Evolutionary conservation across 2,113 vertebrate genomes (phyloP).

Genomic region (Cyprinus carpio): DNA sequence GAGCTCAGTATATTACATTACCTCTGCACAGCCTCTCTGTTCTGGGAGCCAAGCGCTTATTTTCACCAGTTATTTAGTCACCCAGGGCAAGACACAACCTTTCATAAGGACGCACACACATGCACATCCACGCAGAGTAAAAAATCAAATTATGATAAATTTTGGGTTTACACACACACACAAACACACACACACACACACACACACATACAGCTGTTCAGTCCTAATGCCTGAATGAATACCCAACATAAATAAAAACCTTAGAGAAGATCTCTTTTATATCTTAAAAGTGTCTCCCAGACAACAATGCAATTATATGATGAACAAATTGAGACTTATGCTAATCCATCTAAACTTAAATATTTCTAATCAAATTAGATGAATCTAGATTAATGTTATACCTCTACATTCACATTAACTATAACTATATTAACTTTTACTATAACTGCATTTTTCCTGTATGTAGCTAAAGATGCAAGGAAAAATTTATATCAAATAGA

Average conservation of each 20-base stretch:
- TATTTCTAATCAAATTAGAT: neutral
- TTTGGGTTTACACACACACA: neutral
- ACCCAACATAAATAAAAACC: constrained; percentile 7
- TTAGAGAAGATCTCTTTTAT: neutral
- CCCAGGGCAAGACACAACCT: constrained; percentile 55
- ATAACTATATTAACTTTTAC: no score
- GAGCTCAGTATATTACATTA: constrained; percentile 59
- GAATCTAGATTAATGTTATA: neutral
- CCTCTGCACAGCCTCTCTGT: constrained; percentile 57
- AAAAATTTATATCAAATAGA: no score
- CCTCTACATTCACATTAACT: no score
- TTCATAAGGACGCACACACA: constrained; percentile 39
- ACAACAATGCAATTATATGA: no score
- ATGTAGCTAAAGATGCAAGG: no score
- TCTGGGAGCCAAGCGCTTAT: constrained; percentile 60
- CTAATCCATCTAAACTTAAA: no score
- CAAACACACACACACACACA: neutral
- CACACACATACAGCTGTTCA: neutral
- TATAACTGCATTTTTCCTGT: no score
- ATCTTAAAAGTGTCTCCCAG: no score
- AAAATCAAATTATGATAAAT: neutral
- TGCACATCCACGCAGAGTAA: neutral
- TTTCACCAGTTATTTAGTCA: constrained; percentile 59
- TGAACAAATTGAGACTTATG: no score
- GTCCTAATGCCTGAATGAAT: constrained; percentile 4